Percentiles rank a stretch among this genome's conserved stretches.
These are phyloP conservation scores for Meriones unguiculatus DNA, from an alignment of 2,113 vertebrate species.

Conservation along the genomic window DNA sequence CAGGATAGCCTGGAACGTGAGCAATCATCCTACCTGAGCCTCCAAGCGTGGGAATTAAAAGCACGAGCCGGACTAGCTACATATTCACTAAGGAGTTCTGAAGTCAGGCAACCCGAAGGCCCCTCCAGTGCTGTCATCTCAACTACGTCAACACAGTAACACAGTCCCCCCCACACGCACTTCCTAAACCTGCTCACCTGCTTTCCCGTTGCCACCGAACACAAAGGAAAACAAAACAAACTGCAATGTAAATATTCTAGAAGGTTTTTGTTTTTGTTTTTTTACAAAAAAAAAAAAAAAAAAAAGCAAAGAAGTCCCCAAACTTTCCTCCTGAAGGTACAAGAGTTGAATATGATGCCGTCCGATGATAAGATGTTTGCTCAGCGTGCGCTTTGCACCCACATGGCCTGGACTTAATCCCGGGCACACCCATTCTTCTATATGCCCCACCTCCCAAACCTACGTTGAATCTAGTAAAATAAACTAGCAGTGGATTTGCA, in stretches of 20 bases:
- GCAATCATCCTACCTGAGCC: background rate
- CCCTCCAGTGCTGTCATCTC: background rate
- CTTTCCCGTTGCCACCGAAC: background rate
- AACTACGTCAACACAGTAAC: background rate
- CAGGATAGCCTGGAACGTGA: background rate
- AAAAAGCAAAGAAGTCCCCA: background rate
- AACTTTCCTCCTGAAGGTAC: background rate
- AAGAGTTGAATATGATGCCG: background rate
- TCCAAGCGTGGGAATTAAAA: background rate
- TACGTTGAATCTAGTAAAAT: background rate
- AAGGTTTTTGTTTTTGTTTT: background rate
- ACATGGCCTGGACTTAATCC: background rate
- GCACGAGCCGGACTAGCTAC: background rate
- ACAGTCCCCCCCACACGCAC: background rate
- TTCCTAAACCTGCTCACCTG: rapidly evolving
- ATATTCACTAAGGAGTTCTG: background rate
- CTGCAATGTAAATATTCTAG: background rate
- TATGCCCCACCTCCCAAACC: no score
- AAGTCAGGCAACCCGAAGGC: background rate
- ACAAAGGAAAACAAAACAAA: background rate
- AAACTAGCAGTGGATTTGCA: background rate
- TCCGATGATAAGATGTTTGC: background rate
- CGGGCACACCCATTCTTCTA: background rate
- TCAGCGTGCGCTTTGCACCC: background rate
- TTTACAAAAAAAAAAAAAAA: background rate